These are phyloP conservation scores for Quadroppia sp. DNA, from an alignment of 2,888 invertebrate species.

Conservation along the genomic window DNA sequence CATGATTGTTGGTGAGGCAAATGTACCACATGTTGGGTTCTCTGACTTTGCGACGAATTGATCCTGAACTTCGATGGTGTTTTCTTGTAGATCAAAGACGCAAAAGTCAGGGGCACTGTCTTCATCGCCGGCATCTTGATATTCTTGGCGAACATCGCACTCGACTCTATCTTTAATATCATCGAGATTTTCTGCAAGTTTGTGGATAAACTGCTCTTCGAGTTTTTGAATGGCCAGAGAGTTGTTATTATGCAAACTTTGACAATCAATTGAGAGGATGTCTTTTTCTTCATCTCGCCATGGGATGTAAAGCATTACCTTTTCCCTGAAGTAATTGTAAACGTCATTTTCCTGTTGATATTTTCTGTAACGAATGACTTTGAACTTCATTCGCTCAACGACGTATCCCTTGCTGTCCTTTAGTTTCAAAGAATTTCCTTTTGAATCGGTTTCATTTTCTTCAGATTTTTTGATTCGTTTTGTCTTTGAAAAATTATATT, in stretches of 20 bases:
- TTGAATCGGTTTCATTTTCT: constrained; percentile 8
- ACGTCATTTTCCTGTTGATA: neutral
- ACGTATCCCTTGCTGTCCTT: neutral
- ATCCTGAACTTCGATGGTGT: too few relatives aligned
- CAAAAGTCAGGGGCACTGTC: too few relatives aligned
- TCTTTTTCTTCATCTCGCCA: constrained; percentile 46
- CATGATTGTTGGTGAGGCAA: neutral
- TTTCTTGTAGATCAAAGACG: too few relatives aligned
- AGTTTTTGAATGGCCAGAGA: neutral
- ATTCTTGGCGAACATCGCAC: too few relatives aligned
- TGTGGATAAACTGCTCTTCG: neutral
- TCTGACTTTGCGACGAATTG: too few relatives aligned
- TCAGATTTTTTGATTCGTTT: neutral
- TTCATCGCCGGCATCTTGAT: too few relatives aligned
- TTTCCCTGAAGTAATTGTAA: constrained; percentile 48
- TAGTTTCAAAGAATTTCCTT: neutral
- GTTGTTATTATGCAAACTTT: neutral
- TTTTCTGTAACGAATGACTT: neutral
- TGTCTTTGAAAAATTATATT: constrained; percentile 38
- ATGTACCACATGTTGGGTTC: neutral
- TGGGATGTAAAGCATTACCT: constrained; percentile 49
- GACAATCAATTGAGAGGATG: neutral
- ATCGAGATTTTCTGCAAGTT: too few relatives aligned
- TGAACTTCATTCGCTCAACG: neutral
- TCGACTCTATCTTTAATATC: too few relatives aligned